Evolutionary conservation across 2,888 invertebrate genomes (phyloP).

Genomic region (Oligia fasciuncula): DNA sequence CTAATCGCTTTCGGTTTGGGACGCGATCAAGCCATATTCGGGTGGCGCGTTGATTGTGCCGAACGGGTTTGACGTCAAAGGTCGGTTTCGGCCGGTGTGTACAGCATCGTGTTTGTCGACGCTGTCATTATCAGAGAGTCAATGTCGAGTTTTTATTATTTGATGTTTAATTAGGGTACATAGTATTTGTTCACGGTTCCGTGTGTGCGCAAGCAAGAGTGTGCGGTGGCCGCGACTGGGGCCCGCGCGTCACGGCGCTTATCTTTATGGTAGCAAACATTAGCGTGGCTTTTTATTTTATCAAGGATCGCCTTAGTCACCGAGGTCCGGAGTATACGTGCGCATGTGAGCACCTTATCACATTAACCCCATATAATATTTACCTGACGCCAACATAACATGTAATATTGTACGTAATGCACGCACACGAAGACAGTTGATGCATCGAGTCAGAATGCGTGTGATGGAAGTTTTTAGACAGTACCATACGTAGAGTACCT

Average conservation of each 20-base stretch:
- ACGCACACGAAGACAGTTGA: slow-evolving; percentile 42
- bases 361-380: slow-evolving; percentile 84
- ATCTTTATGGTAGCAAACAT: slow-evolving; percentile 88
- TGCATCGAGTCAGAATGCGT: slow-evolving; percentile 16
- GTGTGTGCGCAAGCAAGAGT: slow-evolving; percentile 78
- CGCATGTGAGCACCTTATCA: slow-evolving; percentile 76
- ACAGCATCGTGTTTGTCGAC: slow-evolving; percentile 71
- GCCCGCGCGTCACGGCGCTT: slow-evolving; percentile 77
- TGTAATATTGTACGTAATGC: slow-evolving; percentile 72
- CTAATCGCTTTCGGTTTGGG: slow-evolving; percentile 75
- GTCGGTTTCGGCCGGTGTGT: slow-evolving; percentile 65
- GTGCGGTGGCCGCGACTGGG: slow-evolving; percentile 82
- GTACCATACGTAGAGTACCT: neutral
- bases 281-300: slow-evolving; percentile 83
- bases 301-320: slow-evolving; percentile 83
- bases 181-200: slow-evolving; percentile 80
- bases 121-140: slow-evolving; percentile 78
- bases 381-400: slow-evolving; percentile 76
- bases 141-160: slow-evolving; percentile 83
- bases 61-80: slow-evolving; percentile 70
- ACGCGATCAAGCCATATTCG: slow-evolving; percentile 64
- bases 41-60: slow-evolving; percentile 58
- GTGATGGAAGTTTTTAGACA: slow-evolving; percentile 22
- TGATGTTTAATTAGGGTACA: slow-evolving; percentile 81
- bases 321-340: slow-evolving; percentile 79